Conservation (phyloP, 2,797 vertebrate species). For the Anguilla pacifica region DNA sequence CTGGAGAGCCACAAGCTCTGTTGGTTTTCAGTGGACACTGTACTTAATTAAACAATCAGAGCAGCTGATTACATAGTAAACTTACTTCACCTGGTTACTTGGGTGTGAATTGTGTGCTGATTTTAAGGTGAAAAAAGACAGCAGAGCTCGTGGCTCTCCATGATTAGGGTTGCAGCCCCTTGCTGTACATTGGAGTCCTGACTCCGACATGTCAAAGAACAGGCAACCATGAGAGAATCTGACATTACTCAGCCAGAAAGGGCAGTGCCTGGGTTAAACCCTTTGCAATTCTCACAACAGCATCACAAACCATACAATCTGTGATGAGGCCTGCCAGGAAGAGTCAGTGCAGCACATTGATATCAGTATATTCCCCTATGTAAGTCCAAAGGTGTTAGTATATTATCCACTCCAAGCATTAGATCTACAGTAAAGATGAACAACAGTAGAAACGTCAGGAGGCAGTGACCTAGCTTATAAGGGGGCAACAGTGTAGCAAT, state of each 20-base stretch:
- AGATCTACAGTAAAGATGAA: neutral
- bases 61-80: too few relatives aligned
- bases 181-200: neutral
- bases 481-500: neutral
- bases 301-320: neutral
- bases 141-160: neutral
- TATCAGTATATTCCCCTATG: neutral
- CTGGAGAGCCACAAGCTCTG: neutral
- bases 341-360: neutral
- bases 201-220: constrained; percentile 6
- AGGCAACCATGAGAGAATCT: neutral
- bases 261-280: neutral
- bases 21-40: too few relatives aligned
- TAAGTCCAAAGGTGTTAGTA: neutral
- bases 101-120: neutral
- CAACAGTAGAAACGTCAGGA: neutral
- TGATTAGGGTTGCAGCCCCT: neutral
- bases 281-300: neutral
- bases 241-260: neutral
- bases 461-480: neutral
- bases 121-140: neutral
- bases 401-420: neutral
- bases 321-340: neutral
- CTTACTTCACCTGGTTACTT: too few relatives aligned
- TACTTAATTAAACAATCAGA: too few relatives aligned